These are phyloP conservation scores for Leptopilina syphax DNA, from an alignment of 2,888 invertebrate species.

Conservation along the genomic window DNA sequence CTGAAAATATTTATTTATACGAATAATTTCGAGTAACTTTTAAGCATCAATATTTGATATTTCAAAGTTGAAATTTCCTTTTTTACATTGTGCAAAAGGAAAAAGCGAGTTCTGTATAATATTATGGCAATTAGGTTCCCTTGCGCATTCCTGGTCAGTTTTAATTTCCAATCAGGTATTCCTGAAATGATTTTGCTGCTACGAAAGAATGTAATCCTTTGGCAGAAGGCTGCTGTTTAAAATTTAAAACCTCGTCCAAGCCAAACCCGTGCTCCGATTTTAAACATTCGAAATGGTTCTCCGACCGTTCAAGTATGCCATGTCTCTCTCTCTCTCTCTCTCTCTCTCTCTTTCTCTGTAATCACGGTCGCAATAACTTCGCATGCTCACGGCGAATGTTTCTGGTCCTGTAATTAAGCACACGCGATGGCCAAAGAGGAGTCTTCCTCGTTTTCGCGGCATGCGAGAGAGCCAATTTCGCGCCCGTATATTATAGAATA, in stretches of 20 bases:
- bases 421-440: conserved; percentile 31
- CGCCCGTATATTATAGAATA: not conserved
- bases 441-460: conserved; percentile 33
- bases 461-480: conserved; percentile 27
- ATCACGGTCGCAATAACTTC: conserved; percentile 40
- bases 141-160: conserved; percentile 15
- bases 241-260: conserved; percentile 36
- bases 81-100: not conserved
- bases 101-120: conserved; percentile 5
- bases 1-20: too few relatives aligned
- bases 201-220: conserved; percentile 35
- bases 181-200: conserved; percentile 37
- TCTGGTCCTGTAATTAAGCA: conserved; percentile 41
- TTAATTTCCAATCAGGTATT: conserved; percentile 39
- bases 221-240: conserved; percentile 39
- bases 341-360: conserved; percentile 17
- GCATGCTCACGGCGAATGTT: conserved; percentile 39
- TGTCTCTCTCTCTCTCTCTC: conserved; percentile 11
- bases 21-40: too few relatives aligned
- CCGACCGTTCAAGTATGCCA: conserved; percentile 38
- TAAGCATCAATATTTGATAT: too few relatives aligned
- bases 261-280: conserved; percentile 38
- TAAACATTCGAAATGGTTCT: conserved; percentile 41
- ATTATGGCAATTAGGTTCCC: conserved; percentile 26
- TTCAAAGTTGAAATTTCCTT: too few relatives aligned